Percentiles rank a stretch among this genome's conserved stretches.
phyloP scores from a whole-genome alignment of 2,797 vertebrate species.

The Enteromius afrohamiltoni region DNA sequence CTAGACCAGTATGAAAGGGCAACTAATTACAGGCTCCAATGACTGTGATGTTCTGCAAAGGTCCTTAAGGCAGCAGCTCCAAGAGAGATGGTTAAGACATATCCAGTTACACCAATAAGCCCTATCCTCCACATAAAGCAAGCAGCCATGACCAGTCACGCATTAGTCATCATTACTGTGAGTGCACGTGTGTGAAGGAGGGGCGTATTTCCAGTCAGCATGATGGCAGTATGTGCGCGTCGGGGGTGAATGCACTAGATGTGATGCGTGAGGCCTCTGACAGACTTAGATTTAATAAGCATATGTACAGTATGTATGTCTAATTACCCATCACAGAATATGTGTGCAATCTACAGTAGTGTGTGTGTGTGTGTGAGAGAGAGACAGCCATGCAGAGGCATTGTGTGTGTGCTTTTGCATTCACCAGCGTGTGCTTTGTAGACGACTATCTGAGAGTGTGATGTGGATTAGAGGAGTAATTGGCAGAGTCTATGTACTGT shows the following conservation, averaged over 20 bases:
- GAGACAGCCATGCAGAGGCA: neutral
- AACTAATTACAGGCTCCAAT: constrained; percentile 56
- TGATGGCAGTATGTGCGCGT: constrained; percentile 1
- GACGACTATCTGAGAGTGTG: constrained; percentile 76
- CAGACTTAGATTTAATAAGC: constrained; percentile 35
- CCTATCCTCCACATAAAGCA: constrained; percentile 51
- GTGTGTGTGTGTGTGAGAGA: neutral
- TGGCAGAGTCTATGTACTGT: constrained; percentile 80
- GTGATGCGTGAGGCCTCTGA: constrained; percentile 35
- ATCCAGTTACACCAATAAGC: constrained; percentile 58
- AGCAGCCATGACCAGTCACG: constrained; percentile 53
- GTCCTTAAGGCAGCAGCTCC: constrained; percentile 55
- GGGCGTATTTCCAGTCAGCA: constrained; percentile 20
- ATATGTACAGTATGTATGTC: constrained; percentile 39
- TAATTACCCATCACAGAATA: constrained; percentile 47
- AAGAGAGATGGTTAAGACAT: constrained; percentile 56
- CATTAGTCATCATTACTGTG: constrained; percentile 43
- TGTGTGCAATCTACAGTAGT: neutral
- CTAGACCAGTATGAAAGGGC: constrained; percentile 39
- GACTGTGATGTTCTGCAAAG: constrained; percentile 53
- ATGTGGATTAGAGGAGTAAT: constrained; percentile 84
- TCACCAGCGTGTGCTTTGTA: constrained; percentile 63
- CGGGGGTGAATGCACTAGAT: constrained; percentile 40
- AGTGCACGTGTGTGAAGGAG: constrained; percentile 24
- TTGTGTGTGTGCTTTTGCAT: constrained; percentile 39